Evolutionary conservation across 2,888 invertebrate genomes (phyloP).

Genomic region (Apamea crenata): DNA sequence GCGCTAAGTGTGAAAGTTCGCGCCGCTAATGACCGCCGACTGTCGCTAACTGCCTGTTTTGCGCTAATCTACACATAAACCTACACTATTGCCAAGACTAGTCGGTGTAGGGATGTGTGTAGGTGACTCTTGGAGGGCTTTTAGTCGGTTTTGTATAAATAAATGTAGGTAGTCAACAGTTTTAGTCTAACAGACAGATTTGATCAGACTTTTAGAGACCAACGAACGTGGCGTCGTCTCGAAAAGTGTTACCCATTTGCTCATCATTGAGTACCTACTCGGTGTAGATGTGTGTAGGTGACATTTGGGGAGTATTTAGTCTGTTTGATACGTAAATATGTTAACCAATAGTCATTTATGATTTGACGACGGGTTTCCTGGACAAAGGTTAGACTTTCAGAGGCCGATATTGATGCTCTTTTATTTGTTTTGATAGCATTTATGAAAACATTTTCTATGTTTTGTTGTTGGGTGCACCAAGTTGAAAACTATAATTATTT

Average conservation of each 20-base stretch:
- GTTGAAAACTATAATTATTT: background rate
- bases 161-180: background rate
- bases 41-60: constrained; percentile 65
- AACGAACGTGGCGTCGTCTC: background rate
- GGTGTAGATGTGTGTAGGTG: background rate
- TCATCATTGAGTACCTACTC: background rate
- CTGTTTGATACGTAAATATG: background rate
- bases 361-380: background rate
- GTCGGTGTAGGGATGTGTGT: constrained; percentile 36
- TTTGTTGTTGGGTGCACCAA: background rate
- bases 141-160: background rate
- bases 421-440: background rate
- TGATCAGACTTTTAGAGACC: background rate
- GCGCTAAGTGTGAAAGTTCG: constrained; percentile 62
- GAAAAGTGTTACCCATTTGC: background rate
- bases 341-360: background rate
- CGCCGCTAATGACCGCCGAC: constrained; percentile 59
- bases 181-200: background rate
- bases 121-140: background rate
- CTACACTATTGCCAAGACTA: constrained; percentile 45
- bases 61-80: constrained; percentile 56
- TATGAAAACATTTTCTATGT: background rate
- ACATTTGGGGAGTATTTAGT: too few species aligned
- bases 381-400: background rate
- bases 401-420: background rate